Conservation (phyloP, 2,797 vertebrate genomes). For the Tauraco hartlaubi region DNA sequence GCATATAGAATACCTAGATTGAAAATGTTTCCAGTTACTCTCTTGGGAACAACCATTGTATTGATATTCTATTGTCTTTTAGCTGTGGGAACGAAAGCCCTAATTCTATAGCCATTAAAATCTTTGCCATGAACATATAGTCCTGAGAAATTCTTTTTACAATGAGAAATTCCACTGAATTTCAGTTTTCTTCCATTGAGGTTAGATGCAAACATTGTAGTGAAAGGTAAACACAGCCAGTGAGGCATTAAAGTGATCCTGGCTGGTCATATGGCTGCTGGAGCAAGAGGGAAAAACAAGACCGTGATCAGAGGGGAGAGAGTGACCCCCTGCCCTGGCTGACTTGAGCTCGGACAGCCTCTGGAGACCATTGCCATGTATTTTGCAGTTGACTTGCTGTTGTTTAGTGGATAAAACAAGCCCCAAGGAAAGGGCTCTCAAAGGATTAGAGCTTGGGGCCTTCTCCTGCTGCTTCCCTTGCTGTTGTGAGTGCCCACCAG, state of each 20-base stretch:
- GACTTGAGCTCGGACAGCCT: neutral
- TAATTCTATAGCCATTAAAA: neutral
- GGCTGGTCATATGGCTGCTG: neutral
- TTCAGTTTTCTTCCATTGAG: neutral
- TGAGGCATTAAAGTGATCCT: neutral
- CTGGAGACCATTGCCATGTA: neutral
- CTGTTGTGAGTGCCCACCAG: accelerated
- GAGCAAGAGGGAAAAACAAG: neutral
- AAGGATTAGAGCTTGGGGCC: neutral
- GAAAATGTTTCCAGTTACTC: neutral
- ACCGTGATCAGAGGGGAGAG: neutral
- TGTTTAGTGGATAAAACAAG: neutral
- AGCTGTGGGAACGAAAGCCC: neutral
- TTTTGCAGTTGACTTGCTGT: neutral
- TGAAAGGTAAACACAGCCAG: neutral
- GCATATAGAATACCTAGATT: neutral
- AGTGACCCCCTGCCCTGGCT: neutral
- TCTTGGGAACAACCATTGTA: neutral
- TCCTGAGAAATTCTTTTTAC: neutral
- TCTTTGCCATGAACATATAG: neutral
- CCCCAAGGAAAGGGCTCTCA: accelerated
- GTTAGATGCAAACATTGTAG: neutral
- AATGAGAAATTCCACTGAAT: neutral
- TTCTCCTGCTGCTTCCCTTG: neutral
- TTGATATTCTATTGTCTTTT: neutral